Conservation (phyloP, 2,888 invertebrate genomes). For the Amorpha juglandis region DNA sequence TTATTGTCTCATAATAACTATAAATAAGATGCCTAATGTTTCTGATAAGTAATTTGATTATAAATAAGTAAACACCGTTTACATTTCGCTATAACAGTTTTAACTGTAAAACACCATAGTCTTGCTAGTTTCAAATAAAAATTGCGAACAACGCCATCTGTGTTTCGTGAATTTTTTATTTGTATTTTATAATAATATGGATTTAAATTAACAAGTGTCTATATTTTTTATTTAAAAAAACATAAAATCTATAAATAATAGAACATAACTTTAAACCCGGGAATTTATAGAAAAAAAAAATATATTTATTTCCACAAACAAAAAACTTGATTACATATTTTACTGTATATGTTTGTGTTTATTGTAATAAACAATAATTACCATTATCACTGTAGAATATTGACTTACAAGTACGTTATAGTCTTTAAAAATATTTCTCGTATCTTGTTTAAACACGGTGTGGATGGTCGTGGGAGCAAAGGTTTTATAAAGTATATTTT, state of each 20-base stretch:
- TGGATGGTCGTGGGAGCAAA: not conserved
- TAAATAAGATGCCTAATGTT: not conserved
- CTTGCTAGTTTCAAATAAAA: not conserved
- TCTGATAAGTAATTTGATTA: not conserved
- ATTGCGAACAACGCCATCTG: conserved; percentile 8
- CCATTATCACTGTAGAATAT: not conserved
- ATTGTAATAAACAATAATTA: not conserved
- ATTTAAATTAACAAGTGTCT: not conserved
- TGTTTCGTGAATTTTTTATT: not conserved
- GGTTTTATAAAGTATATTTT: no score
- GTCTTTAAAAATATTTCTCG: not conserved
- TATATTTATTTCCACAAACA: no score
- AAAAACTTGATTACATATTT: not conserved
- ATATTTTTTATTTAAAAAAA: no score
- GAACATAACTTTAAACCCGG: no score
- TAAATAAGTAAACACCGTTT: not conserved
- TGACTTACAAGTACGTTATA: not conserved
- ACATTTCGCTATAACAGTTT: not conserved
- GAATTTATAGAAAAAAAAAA: no score
- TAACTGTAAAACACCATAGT: not conserved
- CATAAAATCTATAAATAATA: no score
- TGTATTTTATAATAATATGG: no score
- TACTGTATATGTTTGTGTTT: not conserved
- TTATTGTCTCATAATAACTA: not conserved
- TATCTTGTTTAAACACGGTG: not conserved